A percentile compares a stretch with the other conserved stretches of the same genome.
phyloP scores from a whole-genome alignment of 2,888 invertebrate genomes.

The Pheosia gnoma region DNA sequence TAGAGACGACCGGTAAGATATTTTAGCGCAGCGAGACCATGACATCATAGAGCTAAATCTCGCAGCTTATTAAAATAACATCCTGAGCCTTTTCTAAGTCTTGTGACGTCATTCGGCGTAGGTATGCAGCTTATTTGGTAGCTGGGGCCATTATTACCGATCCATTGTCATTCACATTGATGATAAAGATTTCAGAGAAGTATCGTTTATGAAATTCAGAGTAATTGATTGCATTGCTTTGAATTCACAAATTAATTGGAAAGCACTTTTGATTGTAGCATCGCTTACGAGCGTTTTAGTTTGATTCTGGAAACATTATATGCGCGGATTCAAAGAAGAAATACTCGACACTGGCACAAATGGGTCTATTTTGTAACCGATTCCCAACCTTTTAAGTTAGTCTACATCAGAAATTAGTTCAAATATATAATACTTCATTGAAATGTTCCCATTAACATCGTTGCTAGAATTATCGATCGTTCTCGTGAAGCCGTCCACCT shows the following conservation, averaged over 20 bases:
- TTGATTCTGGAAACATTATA: too few relatives aligned
- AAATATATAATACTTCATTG: background rate
- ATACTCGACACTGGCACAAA: too few relatives aligned
- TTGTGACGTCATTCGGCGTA: constrained; percentile 28
- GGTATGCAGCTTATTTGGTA: constrained; percentile 18
- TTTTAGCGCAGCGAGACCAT: constrained; percentile 13
- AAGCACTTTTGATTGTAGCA: background rate
- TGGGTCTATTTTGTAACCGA: too few relatives aligned
- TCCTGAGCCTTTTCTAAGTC: constrained; percentile 31
- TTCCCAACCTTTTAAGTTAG: background rate
- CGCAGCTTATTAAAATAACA: constrained; percentile 39
- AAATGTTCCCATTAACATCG: background rate
- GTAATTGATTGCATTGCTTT: background rate
- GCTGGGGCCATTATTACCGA: constrained; percentile 10
- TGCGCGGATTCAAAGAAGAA: too few relatives aligned
- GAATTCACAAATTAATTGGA: background rate
- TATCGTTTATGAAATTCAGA: background rate
- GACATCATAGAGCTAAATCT: constrained; percentile 36
- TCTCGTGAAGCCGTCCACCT: background rate
- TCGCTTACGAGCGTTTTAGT: background rate
- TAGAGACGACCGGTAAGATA: constrained; percentile 22
- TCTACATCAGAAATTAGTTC: background rate
- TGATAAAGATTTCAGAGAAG: background rate
- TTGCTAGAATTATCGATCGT: background rate
- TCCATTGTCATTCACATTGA: background rate